These are phyloP conservation scores for Helicoverpa armigera DNA, from an alignment of 1,140 invertebrate genomes.

Conservation along the genomic window DNA sequence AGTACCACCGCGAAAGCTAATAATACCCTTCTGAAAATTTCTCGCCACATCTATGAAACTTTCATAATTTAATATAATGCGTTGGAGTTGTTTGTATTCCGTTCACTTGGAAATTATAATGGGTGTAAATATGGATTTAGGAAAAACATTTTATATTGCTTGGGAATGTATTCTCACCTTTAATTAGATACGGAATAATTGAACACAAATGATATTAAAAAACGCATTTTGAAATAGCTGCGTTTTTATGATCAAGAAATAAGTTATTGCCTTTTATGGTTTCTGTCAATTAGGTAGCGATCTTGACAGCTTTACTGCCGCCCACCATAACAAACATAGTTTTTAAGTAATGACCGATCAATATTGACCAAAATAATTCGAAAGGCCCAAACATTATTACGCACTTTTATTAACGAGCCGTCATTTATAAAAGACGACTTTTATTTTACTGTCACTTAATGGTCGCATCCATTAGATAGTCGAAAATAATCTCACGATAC, in stretches of 20 bases:
- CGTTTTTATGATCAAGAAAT: background rate
- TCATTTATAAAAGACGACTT: slow-evolving; percentile 33
- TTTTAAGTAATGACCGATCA: slow-evolving; percentile 10
- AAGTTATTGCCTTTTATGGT: background rate
- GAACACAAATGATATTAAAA: too few relatives aligned
- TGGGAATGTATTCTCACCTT: background rate
- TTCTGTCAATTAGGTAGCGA: background rate
- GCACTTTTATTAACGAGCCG: slow-evolving; percentile 11
- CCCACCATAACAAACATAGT: background rate
- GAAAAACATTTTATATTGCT: too few relatives aligned
- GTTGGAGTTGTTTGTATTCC: slow-evolving; percentile 69
- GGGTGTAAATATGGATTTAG: too few relatives aligned
- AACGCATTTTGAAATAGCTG: too few relatives aligned
- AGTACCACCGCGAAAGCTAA: slow-evolving; percentile 74
- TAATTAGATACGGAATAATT: too few relatives aligned
- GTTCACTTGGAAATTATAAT: slow-evolving; percentile 22
- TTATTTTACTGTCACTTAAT: slow-evolving; percentile 29
- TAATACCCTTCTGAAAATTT: slow-evolving; percentile 76
- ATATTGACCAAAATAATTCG: background rate
- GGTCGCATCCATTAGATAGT: slow-evolving; percentile 25
- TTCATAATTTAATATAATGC: slow-evolving; percentile 74
- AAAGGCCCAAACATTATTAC: slow-evolving; percentile 17
- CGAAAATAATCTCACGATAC: slow-evolving; percentile 47
- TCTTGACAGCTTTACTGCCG: background rate
- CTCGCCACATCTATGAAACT: slow-evolving; percentile 66